Evolutionary conservation across 2,888 invertebrate species (phyloP), one percentile per base, ranked within the genome.

Genomic region (Cryptophagus acutangulus): DNA sequence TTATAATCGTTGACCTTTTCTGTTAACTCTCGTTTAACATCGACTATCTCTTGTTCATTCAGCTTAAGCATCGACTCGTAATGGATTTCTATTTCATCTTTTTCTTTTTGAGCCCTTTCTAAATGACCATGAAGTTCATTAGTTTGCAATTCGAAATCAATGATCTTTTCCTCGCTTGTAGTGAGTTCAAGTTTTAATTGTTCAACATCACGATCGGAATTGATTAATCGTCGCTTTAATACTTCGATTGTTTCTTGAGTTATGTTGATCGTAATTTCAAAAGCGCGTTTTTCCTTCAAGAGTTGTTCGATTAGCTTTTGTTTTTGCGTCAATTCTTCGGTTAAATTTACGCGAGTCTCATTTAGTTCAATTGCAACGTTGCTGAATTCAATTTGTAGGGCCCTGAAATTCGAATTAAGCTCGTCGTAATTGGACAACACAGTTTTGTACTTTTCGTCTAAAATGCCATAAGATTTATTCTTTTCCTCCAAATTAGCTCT

Each of bases 171-270:
- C 48, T 71, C 70, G 33, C 58, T 61, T 6, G 45, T 45, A 14
- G 58, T 50, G 12, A 71, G 37, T 57, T 70, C 56, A 66, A 58
- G 58, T 72, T 73, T 55, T 57, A 79, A 63, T 58, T 72, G 71
- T 54, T 78, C 78, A 1, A 79, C 70, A 58, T 78, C 78, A 55
- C 68, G 71, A 53, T 79, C 79, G 2, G 79, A 79, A 52, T 77
- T 72, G 34, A 77, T 69, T 36, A 79, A 59, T 12, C 79, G 68
- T 62, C 72, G 71, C 17, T 74, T 77, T 36, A 79, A 57, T 2
- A 78, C 77, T 55, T 78, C 74, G 9, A 79, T 75, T 33, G 78
- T 77, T 43, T 75, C 73, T 53, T 75, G 72, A 1, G 75, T 76
- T 10, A 76, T 75, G 17, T 69, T 71, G n/a, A 79, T 65, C n/a